Conservation (phyloP, 1,140 invertebrate species). For the Odontomachus brunneus region DNA sequence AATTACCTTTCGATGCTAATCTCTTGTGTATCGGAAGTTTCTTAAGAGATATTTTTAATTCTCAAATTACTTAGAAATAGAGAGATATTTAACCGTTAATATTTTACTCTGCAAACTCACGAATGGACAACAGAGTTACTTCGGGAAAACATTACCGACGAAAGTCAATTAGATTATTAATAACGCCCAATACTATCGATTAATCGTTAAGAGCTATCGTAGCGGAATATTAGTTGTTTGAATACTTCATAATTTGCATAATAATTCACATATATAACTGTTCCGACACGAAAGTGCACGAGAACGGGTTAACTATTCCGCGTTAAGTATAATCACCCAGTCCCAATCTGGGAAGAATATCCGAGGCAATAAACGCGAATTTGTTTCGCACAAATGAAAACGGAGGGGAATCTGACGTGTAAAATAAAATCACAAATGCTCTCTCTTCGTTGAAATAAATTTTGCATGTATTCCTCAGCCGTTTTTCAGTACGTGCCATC, state of each 20-base stretch:
- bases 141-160: too few relatives aligned
- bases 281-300: neutral
- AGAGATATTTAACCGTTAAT: neutral
- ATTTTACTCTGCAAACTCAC: neutral
- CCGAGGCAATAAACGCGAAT: neutral
- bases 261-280: neutral
- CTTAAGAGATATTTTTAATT: constrained; percentile 1
- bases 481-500: too few relatives aligned
- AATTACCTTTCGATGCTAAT: constrained; percentile 12
- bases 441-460: neutral
- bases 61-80: neutral
- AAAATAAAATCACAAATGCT: neutral
- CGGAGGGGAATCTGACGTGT: neutral
- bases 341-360: too few relatives aligned
- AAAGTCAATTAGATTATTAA: too few relatives aligned
- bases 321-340: too few relatives aligned
- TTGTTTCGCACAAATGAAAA: neutral
- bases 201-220: neutral
- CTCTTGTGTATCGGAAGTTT: neutral
- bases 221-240: neutral
- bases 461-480: too few relatives aligned
- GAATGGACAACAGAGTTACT: neutral
- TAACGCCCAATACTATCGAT: neutral
- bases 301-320: neutral
- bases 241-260: constrained; percentile 4